These are phyloP conservation scores for Prinia subflava DNA, from an alignment of 2,113 vertebrate genomes.

Conservation along the genomic window DNA sequence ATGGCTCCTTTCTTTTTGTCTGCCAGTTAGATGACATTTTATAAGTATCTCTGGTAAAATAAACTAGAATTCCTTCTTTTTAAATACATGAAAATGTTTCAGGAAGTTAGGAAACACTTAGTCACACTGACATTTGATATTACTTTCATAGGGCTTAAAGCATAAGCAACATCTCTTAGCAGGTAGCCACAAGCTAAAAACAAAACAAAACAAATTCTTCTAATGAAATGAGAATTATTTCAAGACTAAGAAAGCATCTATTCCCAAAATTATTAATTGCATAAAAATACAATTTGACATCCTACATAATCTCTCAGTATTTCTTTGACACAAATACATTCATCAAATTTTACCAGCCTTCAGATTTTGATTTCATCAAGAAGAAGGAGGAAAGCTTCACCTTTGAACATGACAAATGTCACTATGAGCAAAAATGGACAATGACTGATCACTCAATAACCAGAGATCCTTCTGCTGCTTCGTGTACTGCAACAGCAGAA, in stretches of 20 bases:
- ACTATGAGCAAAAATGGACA: not conserved
- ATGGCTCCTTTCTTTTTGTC: not conserved
- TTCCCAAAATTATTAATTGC: not conserved
- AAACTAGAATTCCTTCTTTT: not conserved
- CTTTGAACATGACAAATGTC: not conserved
- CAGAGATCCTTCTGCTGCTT: not conserved
- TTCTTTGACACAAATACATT: not conserved
- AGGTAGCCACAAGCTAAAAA: not conserved
- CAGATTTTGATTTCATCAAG: slow-evolving; percentile 15
- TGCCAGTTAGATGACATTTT: not conserved
- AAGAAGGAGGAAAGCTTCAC: not conserved
- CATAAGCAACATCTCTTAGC: not conserved
- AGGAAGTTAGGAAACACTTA: not conserved
- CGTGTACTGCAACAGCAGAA: not conserved
- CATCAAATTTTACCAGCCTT: not conserved
- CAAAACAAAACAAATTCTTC: not conserved
- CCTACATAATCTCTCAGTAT: not conserved
- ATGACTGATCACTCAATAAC: not conserved
- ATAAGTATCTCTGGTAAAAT: not conserved
- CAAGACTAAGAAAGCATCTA: not conserved
- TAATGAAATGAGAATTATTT: not conserved
- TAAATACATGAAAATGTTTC: not conserved
- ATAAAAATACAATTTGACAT: not conserved
- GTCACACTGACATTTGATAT: not conserved
- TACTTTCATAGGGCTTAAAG: not conserved